phyloP scores from a whole-genome alignment of 1,140 invertebrate species.

The Eupristina koningsbergeri region DNA sequence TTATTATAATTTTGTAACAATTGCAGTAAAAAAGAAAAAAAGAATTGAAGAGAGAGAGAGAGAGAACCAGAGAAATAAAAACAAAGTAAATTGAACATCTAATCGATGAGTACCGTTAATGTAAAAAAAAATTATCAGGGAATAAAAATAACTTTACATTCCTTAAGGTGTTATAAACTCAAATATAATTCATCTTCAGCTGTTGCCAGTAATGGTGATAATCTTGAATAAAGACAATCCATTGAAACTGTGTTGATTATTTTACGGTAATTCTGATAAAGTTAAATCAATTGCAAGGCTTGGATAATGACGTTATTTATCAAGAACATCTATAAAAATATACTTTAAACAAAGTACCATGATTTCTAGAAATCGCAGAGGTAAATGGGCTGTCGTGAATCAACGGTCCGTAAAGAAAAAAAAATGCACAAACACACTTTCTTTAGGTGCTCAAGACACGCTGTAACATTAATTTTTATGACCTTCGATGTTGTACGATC shows the following conservation, averaged over 20 bases:
- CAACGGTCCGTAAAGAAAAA: neutral
- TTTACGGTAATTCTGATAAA: neutral
- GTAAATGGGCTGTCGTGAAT: neutral
- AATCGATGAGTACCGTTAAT: no score
- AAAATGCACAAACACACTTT: neutral
- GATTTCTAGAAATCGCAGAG: neutral
- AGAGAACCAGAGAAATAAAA: no score
- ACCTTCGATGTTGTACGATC: neutral
- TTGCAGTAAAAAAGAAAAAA: no score
- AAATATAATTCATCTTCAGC: no score
- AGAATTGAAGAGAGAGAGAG: no score
- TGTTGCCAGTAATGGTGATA: no score
- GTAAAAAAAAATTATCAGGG: no score
- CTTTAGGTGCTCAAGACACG: neutral
- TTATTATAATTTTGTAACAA: no score
- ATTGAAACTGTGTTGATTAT: neutral
- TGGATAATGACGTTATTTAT: neutral
- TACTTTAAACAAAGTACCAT: neutral
- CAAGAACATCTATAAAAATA: neutral
- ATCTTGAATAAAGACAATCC: neutral
- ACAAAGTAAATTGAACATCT: no score
- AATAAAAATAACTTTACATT: no score
- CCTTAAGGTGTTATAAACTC: no score
- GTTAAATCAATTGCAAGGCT: neutral
- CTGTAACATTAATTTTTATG: conserved; percentile 19